phyloP scores from a whole-genome alignment of 2,888 invertebrate genomes.

The Leucoma salicis region DNA sequence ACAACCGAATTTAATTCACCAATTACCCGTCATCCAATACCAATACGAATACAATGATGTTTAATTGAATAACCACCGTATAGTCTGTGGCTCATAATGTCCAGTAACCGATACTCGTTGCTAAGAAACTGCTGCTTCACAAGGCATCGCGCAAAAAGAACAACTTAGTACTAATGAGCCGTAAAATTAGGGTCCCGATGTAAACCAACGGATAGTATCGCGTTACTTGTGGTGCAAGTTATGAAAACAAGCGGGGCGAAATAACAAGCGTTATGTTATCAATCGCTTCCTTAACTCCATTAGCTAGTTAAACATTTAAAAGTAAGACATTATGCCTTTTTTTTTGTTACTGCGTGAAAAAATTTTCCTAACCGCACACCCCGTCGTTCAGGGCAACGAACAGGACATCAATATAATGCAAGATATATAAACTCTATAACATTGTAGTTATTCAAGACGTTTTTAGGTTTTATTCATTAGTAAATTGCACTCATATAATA shows the following conservation, averaged over 20 bases:
- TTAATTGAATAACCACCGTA: conserved; percentile 16
- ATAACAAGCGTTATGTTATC: no score
- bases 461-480: no score
- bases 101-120: conserved; percentile 32
- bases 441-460: no score
- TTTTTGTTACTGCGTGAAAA: no score
- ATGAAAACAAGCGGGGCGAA: conserved; percentile 27
- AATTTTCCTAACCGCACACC: no score
- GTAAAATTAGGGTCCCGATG: conserved; percentile 74
- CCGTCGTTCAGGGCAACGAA: no score
- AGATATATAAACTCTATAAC: no score
- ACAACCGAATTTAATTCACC: conserved; percentile 11
- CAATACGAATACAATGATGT: conserved; percentile 13
- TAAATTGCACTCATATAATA: no score
- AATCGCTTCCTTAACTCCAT: no score
- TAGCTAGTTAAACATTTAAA: no score
- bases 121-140: conserved; percentile 39
- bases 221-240: conserved; percentile 43
- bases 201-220: conserved; percentile 54
- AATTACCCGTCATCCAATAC: conserved; percentile 33
- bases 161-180: conserved; percentile 70
- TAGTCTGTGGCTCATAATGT: conserved; percentile 29
- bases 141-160: conserved; percentile 66
- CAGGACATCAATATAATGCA: no score
- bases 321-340: no score